Evolutionary conservation across 2,888 invertebrate genomes (phyloP).

Genomic region (Drosophila infuscata): DNA sequence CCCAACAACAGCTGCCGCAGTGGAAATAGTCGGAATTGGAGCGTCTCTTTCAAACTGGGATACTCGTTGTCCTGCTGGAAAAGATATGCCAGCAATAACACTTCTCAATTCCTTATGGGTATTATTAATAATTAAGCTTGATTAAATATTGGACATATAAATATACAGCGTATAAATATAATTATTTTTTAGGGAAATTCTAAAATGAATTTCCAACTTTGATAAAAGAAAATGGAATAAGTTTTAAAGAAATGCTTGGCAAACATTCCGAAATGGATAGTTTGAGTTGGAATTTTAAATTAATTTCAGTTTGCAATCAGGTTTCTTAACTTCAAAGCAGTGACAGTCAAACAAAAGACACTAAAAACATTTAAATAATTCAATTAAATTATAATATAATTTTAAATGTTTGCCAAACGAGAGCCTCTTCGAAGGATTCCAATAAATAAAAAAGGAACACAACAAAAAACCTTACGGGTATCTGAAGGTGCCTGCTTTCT

Average conservation of each 20-base stretch:
- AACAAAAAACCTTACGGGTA: fast-evolving
- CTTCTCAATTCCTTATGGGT: too few species aligned
- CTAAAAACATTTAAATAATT: not conserved
- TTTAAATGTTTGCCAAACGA: not conserved
- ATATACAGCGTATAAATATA: not conserved
- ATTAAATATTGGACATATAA: not conserved
- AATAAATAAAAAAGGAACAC: not conserved
- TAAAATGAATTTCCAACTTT: not conserved
- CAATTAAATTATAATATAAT: not conserved
- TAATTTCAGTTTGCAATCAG: not conserved
- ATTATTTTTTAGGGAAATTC: not conserved
- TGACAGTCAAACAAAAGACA: not conserved
- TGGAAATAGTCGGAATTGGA: not conserved
- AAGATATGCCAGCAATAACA: conserved; percentile 8
- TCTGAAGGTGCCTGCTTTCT: not conserved
- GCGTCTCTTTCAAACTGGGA: conserved; percentile 10
- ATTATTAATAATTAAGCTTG: not conserved
- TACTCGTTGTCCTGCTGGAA: conserved; percentile 3
- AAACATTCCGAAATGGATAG: not conserved
- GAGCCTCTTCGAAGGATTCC: not conserved
- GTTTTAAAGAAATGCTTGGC: not conserved
- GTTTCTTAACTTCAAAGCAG: not conserved
- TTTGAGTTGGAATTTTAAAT: not conserved
- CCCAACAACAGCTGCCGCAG: not conserved
- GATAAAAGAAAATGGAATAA: not conserved